Evolutionary conservation across 1,140 invertebrate species (phyloP), one percentile per base, ranked within the genome.

Genomic region (Carcinoscorpius rotundicauda): DNA sequence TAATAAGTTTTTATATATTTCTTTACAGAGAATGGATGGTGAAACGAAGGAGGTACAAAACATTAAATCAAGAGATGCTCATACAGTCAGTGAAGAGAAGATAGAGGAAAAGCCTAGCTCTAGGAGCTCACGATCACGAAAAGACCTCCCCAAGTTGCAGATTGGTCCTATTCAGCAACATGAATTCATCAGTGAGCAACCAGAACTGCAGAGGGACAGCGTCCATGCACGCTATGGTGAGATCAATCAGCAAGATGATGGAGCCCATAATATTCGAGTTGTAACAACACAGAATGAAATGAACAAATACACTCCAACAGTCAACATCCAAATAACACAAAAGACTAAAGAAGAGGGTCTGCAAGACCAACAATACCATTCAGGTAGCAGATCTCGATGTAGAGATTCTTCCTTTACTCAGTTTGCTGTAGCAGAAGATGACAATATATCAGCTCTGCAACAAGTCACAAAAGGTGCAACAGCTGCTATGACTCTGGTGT

Each of bases 371-470:
- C 61, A 51, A 52, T 62, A 51, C 49, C 63, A 64, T 64, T 11
- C 63, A 49, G 49, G 55, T 6, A 51, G 9, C 6, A 61, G 56
- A 58, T 51, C 60, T 49, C 64, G 49, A n/a, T 48, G 49, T 49
- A 57, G 58, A 55, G 84, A 85, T 66, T 77, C 79, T 58, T 85
- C 84, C n/a, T 82, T 92, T 71, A 84, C 88, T 6, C 91, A 94
- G 76, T 93, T 91, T 76, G 91, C 91, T 6, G 83, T 93, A 63
- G 93, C 93, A 73, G 91, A 94, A 74, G 91, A 94, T 75, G 59
- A 60, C 52, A 63, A 62, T 51, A 85, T 92, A 0, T 93, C 90
- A 6, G 87, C 86, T 3, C 74, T 89, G 65, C 89, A 93, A 73
- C 89, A 92, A 80, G 85, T 87, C 53, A 80, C 81, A 2, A 74